Evolutionary conservation across 2,797 vertebrate genomes (phyloP), one percentile per base, ranked within the genome.

Genomic region (Gallinago solitaria): DNA sequence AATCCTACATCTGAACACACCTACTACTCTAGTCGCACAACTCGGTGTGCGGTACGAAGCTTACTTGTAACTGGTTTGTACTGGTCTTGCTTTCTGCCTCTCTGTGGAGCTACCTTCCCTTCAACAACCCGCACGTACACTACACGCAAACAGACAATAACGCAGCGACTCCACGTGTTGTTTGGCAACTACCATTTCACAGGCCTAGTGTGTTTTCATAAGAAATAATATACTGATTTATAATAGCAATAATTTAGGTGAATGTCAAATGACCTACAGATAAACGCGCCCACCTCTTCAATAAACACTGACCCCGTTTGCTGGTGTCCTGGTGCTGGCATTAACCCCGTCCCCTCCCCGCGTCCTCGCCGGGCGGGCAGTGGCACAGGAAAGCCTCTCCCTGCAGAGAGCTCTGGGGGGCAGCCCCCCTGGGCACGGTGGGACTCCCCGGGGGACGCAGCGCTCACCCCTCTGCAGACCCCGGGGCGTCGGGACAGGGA

Each of bases 191-290:
- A 92, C 33, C 83, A 78, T 96, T 97, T 97, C 91, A 97, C 89
- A 97, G 96, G 96, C 96, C 97, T 98, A 97, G 91, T 90, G 88
- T 96, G 84, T 95, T 94, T 96, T 89, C 95, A 79, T 96, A 97
- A 96, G 95, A 97, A 97, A 97, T 95, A 97, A 94, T 67, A 96
- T 53, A 95, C 47, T 95, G 95, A 97, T 93, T 91, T 96, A 96
- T 83, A 97, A 96, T 83, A 97, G 78, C 87, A 97, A 98, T 98
- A 97, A 97, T 94, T 98, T 98, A 97, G 89, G 81, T 64, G 92
- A 96, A 96, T 90, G 91, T 95, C 95, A 96, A 93, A 97, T 78
- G 97, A 92, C 74, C 92, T 96, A 96, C 90, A 96, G 88, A 96
- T 91, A 97, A 90, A 97, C 76, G 92, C 67, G 81, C 86, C 87